These are phyloP conservation scores for Bubo bubo DNA, from an alignment of 2,113 vertebrate species.

Conservation along the genomic window DNA sequence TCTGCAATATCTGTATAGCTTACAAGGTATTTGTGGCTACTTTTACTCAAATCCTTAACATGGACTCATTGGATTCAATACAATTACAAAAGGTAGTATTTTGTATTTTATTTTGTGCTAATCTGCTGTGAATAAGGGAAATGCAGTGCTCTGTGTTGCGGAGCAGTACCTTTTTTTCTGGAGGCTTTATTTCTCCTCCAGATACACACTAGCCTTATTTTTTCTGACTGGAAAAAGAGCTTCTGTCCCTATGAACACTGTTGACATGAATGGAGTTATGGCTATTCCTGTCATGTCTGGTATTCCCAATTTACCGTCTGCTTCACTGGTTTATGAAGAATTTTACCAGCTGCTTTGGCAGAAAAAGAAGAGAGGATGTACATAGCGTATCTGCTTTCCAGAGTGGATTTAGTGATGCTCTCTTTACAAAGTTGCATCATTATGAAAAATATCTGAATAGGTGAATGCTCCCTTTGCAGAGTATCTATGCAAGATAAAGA, in stretches of 20 bases:
- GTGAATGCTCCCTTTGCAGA: not conserved
- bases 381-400: not conserved
- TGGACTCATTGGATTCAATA: not conserved
- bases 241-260: not conserved
- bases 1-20: not conserved
- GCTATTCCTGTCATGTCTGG: slow-evolving; percentile 34
- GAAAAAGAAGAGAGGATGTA: not conserved
- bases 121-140: not conserved
- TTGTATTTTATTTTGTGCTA: slow-evolving; percentile 2
- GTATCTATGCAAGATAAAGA: not conserved
- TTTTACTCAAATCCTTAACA: slow-evolving; percentile 10
- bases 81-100: not conserved
- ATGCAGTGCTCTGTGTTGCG: not conserved
- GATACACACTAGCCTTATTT: slow-evolving; percentile 27
- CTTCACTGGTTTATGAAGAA: slow-evolving; percentile 33
- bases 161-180: not conserved
- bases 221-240: slow-evolving; percentile 27
- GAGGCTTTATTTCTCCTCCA: slow-evolving; percentile 18
- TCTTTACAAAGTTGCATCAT: not conserved
- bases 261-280: not conserved
- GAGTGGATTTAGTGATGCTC: not conserved
- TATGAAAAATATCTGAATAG: not conserved
- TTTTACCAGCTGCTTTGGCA: not conserved
- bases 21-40: slow-evolving; percentile 37
- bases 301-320: slow-evolving; percentile 27